These are phyloP conservation scores for Pyralis farinalis DNA, from an alignment of 2,888 invertebrate species.

Conservation along the genomic window DNA sequence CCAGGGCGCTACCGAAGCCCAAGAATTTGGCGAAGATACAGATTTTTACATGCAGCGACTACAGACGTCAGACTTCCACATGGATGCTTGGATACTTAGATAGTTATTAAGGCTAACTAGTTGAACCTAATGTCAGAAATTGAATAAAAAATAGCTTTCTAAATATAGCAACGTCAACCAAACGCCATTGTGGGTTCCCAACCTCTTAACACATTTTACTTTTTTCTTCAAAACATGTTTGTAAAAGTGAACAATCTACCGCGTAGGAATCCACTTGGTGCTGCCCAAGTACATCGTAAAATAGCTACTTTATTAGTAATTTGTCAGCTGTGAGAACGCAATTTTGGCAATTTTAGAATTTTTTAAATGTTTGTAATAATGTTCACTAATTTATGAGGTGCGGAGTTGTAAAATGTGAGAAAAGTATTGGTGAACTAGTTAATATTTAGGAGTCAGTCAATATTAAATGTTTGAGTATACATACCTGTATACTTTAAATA, in stretches of 20 bases:
- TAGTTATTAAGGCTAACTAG: too few species aligned
- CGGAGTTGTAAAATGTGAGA: background rate
- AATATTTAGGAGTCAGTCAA: too few species aligned
- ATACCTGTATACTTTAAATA: too few species aligned
- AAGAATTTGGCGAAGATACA: too few species aligned
- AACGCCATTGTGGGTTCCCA: background rate
- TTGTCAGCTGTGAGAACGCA: conserved; percentile 24
- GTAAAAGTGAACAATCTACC: conserved; percentile 11
- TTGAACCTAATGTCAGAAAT: too few species aligned
- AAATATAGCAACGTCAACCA: too few species aligned
- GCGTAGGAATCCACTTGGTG: conserved; percentile 27
- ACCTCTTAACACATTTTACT: background rate
- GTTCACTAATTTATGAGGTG: conserved; percentile 10
- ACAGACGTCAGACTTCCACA: too few species aligned
- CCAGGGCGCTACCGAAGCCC: too few species aligned
- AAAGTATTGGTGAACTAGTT: background rate
- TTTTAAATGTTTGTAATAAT: conserved; percentile 2
- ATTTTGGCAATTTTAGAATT: conserved; percentile 1
- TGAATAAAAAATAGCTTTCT: too few species aligned
- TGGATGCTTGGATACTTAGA: too few species aligned
- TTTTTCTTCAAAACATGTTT: background rate
- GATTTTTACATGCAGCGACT: too few species aligned
- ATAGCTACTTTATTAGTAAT: conserved; percentile 48
- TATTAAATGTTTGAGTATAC: conserved; percentile 3
- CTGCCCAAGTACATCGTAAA: conserved; percentile 40